Base-by-base conservation (phyloP, 1,140 invertebrate genomes). In the Trichoplusia ni region DNA sequence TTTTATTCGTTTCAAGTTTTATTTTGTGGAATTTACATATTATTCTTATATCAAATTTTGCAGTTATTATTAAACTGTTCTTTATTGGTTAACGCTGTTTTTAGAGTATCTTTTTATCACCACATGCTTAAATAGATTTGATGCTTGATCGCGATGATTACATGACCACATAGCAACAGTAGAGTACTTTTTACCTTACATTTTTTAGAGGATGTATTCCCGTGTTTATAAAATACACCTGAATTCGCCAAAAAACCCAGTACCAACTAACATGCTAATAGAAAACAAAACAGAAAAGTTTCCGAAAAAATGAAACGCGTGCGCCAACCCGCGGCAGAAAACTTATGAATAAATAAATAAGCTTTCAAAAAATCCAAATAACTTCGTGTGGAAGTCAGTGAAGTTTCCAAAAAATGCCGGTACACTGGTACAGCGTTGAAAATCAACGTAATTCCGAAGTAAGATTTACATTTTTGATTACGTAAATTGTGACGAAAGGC, bases 401-500 rank as follows among this genome's bases (percentile, higher is more conserved):
- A 47, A 47, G 25, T 44, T 64, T 56, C 21, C 27, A 29, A 35
- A 46, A 49, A 18, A 40, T 19, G 37, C 18, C n/a, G 8, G 18
- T 19, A 23, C 19, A n/a, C n/a, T n/a, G 35, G 23, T 44, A 14
- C 33, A 23, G 33, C 44, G 29, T 16, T 11, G 53, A 62, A 69
- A 82, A 80, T 80, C 73, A 76, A 64, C 72, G 73, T 78, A 76
- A 72, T 77, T 81, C 69, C 54, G 61, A 67, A 61, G 66, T 29
- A 18, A 72, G 40, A 82, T 82, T 80, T 77, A 68, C 80, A 82
- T 82, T 82, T 80, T 82, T 80, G 80, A 82, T 82, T 82, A 77
- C 77, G 68, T 73, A 77, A 71, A 71, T 73, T 61, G 61, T 75
- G 67, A 71, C 71, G 64, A 58, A 23, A 44, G 27, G 44, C 42